A percentile compares a stretch with the other conserved stretches of the same genome.
phyloP scores from a whole-genome alignment of 1,140 invertebrate species.

The Anagrus nilaparvatae region DNA sequence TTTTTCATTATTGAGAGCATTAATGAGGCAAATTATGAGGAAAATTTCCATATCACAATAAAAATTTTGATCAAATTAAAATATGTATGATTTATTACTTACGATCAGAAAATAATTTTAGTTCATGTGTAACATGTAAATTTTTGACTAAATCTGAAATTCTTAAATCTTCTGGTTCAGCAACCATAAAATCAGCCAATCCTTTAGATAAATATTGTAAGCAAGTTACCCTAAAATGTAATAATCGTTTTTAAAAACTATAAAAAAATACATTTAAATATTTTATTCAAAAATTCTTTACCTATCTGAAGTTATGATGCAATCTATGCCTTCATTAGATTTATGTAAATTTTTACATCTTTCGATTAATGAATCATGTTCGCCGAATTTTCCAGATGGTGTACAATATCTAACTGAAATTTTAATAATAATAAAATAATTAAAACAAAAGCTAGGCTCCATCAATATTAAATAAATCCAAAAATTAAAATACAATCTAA shows the following conservation, averaged over 20 bases:
- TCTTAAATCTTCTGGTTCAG: conserved; percentile 69
- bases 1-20: no score
- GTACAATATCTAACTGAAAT: background rate
- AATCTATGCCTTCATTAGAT: conserved; percentile 44
- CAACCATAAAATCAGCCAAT: conserved; percentile 67
- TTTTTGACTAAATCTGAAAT: no score
- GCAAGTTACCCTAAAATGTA: no score
- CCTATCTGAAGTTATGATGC: conserved; percentile 55
- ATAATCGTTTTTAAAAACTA: no score
- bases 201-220: conserved; percentile 57
- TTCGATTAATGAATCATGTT: background rate
- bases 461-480: no score
- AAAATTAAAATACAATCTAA: no score
- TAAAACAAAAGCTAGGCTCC: no score
- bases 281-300: conserved; percentile 22
- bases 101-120: conserved; percentile 40
- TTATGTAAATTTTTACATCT: background rate
- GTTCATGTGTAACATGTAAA: conserved; percentile 56
- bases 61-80: no score
- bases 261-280: background rate
- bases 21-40: no score
- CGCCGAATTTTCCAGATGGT: background rate
- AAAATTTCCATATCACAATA: no score
- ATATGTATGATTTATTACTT: no score
- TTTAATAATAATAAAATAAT: no score